Conservation (phyloP, 1,140 invertebrate genomes). For the Eupristina koningsbergeri region DNA sequence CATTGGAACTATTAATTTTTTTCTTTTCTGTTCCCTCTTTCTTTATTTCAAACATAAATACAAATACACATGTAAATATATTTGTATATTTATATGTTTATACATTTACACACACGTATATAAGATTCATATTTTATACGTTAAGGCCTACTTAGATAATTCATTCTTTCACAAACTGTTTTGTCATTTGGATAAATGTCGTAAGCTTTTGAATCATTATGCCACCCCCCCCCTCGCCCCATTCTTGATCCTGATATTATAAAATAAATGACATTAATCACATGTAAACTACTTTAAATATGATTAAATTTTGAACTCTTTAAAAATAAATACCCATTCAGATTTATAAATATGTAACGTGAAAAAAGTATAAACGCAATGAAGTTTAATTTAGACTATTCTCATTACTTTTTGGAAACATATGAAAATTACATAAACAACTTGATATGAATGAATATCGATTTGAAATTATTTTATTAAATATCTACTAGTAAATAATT, state of each 20-base stretch:
- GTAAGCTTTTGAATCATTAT: constrained; percentile 33
- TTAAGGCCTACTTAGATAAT: constrained; percentile 5
- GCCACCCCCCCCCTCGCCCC: neutral
- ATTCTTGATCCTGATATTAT: no score
- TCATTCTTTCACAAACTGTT: constrained; percentile 29
- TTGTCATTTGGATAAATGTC: constrained; percentile 31
- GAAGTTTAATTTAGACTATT: neutral
- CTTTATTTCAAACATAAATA: constrained; percentile 12
- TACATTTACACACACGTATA: neutral
- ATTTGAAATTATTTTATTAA: neutral
- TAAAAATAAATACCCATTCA: neutral
- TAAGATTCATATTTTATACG: neutral
- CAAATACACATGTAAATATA: neutral
- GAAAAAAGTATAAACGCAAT: neutral
- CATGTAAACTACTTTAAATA: constrained; percentile 17
- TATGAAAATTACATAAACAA: neutral
- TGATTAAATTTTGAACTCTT: constrained; percentile 12
- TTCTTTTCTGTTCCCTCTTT: constrained; percentile 27
- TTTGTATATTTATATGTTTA: neutral
- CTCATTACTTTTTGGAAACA: neutral
- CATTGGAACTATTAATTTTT: constrained; percentile 44
- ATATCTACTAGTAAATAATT: no score
- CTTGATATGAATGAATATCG: neutral
- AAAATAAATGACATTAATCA: constrained; percentile 28
- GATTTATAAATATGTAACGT: neutral